These are phyloP conservation scores for Chrosomus eos DNA, from an alignment of 2,797 vertebrate genomes.

Conservation along the genomic window DNA sequence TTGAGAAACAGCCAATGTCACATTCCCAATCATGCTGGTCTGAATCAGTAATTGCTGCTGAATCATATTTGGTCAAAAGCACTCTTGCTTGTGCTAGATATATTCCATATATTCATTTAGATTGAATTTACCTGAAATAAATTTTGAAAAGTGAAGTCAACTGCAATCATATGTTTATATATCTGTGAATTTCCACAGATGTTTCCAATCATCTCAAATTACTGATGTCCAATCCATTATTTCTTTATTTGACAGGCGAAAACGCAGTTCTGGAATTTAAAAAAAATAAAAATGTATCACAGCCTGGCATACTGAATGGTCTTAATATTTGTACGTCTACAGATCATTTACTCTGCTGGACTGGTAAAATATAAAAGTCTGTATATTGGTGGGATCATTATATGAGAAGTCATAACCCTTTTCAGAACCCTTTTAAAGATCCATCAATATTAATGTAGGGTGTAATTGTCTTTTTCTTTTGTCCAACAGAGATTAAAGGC, in stretches of 20 bases:
- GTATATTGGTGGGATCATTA: background rate
- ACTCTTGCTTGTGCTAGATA: too few species aligned
- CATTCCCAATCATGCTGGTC: too few species aligned
- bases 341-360: slow-evolving; percentile 33
- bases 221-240: background rate
- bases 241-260: background rate
- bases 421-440: slow-evolving; percentile 21
- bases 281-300: too few species aligned
- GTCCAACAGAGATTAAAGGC: background rate
- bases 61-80: too few species aligned
- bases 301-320: background rate
- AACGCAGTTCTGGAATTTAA: background rate
- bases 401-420: slow-evolving; percentile 9
- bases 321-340: slow-evolving; percentile 1
- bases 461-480: slow-evolving; percentile 26
- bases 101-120: too few species aligned
- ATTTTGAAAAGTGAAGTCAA: background rate
- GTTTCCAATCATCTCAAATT: background rate
- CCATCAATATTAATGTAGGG: slow-evolving; percentile 32
- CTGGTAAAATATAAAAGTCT: slow-evolving; percentile 37
- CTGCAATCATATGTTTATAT: background rate
- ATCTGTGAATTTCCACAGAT: background rate
- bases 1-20: too few species aligned
- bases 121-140: background rate
- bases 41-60: too few species aligned